Evolutionary conservation across 2,888 invertebrate species (phyloP).

Genomic region (Maniola hyperantus): DNA sequence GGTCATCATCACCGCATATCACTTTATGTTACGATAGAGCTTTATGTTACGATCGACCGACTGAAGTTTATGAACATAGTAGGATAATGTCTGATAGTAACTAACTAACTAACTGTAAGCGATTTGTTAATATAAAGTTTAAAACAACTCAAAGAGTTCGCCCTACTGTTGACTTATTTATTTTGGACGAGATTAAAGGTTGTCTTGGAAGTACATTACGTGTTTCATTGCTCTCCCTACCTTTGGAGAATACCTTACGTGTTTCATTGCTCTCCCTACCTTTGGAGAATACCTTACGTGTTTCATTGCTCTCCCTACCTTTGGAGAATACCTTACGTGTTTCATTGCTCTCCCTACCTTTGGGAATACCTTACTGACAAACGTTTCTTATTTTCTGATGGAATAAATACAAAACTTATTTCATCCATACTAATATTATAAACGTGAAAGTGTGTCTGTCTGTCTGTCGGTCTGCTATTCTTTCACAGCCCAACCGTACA

Average conservation of each 20-base stretch:
- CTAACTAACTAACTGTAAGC: conserved; percentile 59
- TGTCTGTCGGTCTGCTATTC: no score
- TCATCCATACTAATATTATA: no score
- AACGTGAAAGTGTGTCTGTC: no score
- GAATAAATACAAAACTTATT: no score
- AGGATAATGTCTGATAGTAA: conserved; percentile 49
- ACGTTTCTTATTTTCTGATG: no score
- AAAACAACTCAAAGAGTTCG: conserved; percentile 76
- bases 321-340: conserved; percentile 30
- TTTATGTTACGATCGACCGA: conserved; percentile 45
- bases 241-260: neutral
- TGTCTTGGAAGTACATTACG: conserved; percentile 68
- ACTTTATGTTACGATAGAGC: neutral
- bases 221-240: conserved; percentile 47
- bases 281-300: neutral
- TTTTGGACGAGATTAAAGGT: conserved; percentile 80
- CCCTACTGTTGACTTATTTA: conserved; percentile 79
- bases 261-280: conserved; percentile 47
- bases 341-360: conserved; percentile 44
- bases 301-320: conserved; percentile 46
- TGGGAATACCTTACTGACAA: neutral
- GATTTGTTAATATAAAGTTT: conserved; percentile 75
- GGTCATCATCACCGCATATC: neutral
- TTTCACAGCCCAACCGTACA: no score
- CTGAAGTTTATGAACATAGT: conserved; percentile 59